phyloP scores from a whole-genome alignment of 2,797 vertebrate genomes.

The Enteromius paludinosus region DNA sequence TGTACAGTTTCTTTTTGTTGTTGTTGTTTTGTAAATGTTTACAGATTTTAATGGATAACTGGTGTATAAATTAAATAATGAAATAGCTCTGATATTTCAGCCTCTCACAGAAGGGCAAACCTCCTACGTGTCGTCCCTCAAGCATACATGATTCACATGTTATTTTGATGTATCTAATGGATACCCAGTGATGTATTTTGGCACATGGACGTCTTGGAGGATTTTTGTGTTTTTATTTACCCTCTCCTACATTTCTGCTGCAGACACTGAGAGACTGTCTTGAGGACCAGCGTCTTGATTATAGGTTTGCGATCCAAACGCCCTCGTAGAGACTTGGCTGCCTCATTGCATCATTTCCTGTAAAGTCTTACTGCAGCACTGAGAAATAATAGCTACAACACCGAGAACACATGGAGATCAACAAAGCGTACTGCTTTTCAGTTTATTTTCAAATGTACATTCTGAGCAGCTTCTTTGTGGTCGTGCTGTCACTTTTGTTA shows the following conservation, averaged over 20 bases:
- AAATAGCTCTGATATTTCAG: neutral
- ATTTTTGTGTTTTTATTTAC: slow-evolving; percentile 47
- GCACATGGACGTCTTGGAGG: slow-evolving; percentile 9
- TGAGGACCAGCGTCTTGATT: slow-evolving; percentile 53
- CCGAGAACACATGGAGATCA: slow-evolving; percentile 11
- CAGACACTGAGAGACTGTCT: slow-evolving; percentile 28
- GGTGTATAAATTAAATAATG: neutral
- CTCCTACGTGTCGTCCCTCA: slow-evolving; percentile 11
- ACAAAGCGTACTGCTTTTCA: neutral
- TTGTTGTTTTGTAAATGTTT: neutral
- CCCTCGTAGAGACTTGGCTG: slow-evolving; percentile 48
- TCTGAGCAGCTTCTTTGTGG: neutral
- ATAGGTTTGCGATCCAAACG: slow-evolving; percentile 53
- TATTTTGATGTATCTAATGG: slow-evolving; percentile 46
- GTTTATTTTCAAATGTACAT: neutral
- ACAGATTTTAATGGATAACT: slow-evolving; percentile 4
- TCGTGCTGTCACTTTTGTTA: neutral
- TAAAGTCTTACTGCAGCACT: slow-evolving; percentile 36
- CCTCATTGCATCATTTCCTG: slow-evolving; percentile 61
- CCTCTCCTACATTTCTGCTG: slow-evolving; percentile 40
- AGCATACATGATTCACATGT: slow-evolving; percentile 23
- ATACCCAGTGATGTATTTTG: slow-evolving; percentile 30
- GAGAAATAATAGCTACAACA: slow-evolving; percentile 27
- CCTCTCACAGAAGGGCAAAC: slow-evolving; percentile 1
- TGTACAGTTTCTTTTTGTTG: neutral